Percentiles rank a stretch among this genome's conserved stretches.
Conservation (phyloP, 2,113 vertebrate species). For the Trematomus loennbergii region DNA sequence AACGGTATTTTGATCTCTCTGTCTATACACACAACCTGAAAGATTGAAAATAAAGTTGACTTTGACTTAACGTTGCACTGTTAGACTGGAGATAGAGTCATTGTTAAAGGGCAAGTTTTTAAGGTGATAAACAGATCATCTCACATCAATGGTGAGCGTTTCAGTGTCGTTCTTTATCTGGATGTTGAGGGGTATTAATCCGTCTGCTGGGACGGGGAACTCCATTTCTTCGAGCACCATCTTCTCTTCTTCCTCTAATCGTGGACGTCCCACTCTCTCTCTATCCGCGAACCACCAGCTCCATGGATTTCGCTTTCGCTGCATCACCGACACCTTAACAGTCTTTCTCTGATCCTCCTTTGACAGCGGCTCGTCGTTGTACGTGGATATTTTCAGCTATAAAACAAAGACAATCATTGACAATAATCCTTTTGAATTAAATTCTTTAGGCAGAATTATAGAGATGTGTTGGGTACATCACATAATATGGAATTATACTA, state of each 20-base stretch:
- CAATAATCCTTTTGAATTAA: not conserved
- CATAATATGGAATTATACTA: not conserved
- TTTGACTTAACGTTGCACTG: too few relatives aligned
- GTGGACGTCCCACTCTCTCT: fast-evolving
- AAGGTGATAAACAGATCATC: not conserved
- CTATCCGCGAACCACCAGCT: constrained; percentile 4
- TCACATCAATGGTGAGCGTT: constrained; percentile 64
- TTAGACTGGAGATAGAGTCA: not conserved
- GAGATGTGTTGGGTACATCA: not conserved
- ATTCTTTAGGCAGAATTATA: too few relatives aligned
- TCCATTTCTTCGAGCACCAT: constrained; percentile 5
- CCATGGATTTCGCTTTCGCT: constrained; percentile 61
- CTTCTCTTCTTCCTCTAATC: not conserved
- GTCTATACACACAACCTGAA: too few relatives aligned
- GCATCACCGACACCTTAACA: constrained; percentile 79
- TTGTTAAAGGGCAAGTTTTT: not conserved
- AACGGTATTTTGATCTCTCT: too few relatives aligned
- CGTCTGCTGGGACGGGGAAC: constrained; percentile 63
- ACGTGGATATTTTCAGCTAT: constrained; percentile 87
- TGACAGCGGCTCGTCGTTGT: constrained; percentile 79
- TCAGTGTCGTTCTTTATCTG: constrained; percentile 36
- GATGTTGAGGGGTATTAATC: constrained; percentile 64
- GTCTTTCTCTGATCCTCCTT: constrained; percentile 78
- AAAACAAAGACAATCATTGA: constrained; percentile 19
- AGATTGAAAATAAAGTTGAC: too few relatives aligned